Conservation (phyloP, 2,113 vertebrate species). For the Laticauda colubrina region DNA sequence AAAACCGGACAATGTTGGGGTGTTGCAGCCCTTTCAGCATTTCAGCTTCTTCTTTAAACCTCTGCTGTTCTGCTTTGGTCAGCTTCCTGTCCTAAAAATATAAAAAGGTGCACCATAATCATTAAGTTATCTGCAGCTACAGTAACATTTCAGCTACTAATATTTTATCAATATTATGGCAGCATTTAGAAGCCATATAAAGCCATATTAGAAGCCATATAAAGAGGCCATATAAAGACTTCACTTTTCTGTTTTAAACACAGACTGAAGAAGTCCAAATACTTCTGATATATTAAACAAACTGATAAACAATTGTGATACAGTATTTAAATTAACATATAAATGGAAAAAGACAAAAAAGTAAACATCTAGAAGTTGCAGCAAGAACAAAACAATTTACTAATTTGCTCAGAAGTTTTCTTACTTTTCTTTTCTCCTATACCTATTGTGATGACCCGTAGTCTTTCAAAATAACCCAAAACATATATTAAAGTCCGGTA, state of each 20-base stretch:
- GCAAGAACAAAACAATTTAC: not conserved
- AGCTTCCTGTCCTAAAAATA: constrained; percentile 85
- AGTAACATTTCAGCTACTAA: not conserved
- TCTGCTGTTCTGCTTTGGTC: constrained; percentile 89
- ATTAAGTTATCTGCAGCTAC: not conserved
- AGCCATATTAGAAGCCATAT: not conserved
- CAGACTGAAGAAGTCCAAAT: not conserved
- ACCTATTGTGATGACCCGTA: too few species aligned
- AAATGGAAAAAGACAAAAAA: not conserved
- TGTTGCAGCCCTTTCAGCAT: constrained; percentile 94
- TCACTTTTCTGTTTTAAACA: not conserved
- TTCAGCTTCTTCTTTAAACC: constrained; percentile 93
- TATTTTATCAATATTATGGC: not conserved
- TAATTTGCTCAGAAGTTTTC: not conserved
- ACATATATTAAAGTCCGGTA: too few species aligned
- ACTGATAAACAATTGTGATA: not conserved
- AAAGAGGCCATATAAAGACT: not conserved
- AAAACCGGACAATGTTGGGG: constrained; percentile 94
- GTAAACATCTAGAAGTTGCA: not conserved
- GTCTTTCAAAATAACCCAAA: too few species aligned
- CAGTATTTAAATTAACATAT: not conserved
- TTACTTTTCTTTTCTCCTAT: not conserved
- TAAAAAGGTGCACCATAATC: constrained; percentile 1
- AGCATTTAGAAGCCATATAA: not conserved
- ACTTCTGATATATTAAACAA: not conserved